Base-by-base conservation (phyloP, 2,797 vertebrate species). In the Brotula barbata region DNA sequence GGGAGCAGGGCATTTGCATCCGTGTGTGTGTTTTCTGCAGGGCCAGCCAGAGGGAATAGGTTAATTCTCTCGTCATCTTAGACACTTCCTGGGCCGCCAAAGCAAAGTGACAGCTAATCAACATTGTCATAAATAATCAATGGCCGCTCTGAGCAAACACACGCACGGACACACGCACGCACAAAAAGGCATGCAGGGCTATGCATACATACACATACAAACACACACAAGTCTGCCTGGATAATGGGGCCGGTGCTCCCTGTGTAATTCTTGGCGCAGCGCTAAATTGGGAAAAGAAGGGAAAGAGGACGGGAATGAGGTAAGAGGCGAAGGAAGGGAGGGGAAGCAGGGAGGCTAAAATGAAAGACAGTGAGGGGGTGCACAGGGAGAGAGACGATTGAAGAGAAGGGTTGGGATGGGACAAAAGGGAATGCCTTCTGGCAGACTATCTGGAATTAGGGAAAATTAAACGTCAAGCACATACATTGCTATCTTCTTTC, bases 111-210 rank as follows among this genome's bases (percentile, higher is more conserved):
- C 92, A 93, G 92, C 91, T 93, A 92, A 92, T 93, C 92, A 93
- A 91, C 92, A 92, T 89, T 90, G 92, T 92, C 90, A 93, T 93
- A 93, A 93, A 93, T 93, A 92, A 92, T 92, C 92, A 90, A 93
- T 93, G 92, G 89, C 87, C 87, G 88, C 85, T 89, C 87, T 88
- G 85, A 82, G 82, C 84, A 57, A 78, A 77, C 81, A 71, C 78
- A 58, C 7, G 63, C 83, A 83, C 72, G 46, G 50, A 72, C 76
- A 80, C 82, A 55, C 72, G 21, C 80, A 68, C 82, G 80, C 80
- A 64, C 73, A 82, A 56, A 83, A 55, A 81, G 67, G 44, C 73
- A 80, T 16, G 48, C 14, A 19, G 57, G 45, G 49, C 43, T 47
- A 77, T 44, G 70, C 68, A 72, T 68, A 64, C 58, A 72, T 68